phyloP scores from a whole-genome alignment of 30 jellyfish, hydroid and myxozoan species.

The Morbakka virulenta region DNA sequence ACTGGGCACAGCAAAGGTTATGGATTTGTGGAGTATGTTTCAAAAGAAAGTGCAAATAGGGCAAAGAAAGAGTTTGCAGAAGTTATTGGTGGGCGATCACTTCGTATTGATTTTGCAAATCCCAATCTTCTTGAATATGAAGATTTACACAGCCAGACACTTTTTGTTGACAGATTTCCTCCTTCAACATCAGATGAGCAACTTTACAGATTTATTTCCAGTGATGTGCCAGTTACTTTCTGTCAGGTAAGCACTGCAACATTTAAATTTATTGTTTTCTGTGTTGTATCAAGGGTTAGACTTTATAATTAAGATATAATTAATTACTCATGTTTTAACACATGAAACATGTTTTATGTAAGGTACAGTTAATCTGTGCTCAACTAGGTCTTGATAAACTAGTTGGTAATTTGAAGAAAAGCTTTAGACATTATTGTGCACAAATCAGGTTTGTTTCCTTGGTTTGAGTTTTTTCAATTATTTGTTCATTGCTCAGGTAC shows the following conservation, averaged over 20 bases:
- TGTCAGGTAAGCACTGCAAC: constrained; percentile 86
- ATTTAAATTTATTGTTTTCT: no score
- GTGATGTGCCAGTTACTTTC: constrained; percentile 65
- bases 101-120: constrained; percentile 53
- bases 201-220: constrained; percentile 43
- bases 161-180: constrained; percentile 71
- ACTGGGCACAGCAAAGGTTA: constrained; percentile 84
- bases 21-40: constrained; percentile 74
- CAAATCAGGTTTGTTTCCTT: no score
- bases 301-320: no score
- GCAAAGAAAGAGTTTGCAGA: constrained; percentile 25
- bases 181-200: constrained; percentile 57
- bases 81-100: constrained; percentile 9
- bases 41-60: constrained; percentile 27
- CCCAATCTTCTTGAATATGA: constrained; percentile 48
- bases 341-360: no score
- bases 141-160: constrained; percentile 71
- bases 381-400: no score
- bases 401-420: no score
- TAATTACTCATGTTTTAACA: no score
- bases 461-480: no score
- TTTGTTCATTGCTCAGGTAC: no score
- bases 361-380: no score
- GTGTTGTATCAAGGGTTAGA: no score
- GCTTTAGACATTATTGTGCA: no score